Percentiles rank a stretch among this genome's conserved stretches.
Evolutionary conservation across 1,140 invertebrate species (phyloP).

Genomic region (Solen grandis): DNA sequence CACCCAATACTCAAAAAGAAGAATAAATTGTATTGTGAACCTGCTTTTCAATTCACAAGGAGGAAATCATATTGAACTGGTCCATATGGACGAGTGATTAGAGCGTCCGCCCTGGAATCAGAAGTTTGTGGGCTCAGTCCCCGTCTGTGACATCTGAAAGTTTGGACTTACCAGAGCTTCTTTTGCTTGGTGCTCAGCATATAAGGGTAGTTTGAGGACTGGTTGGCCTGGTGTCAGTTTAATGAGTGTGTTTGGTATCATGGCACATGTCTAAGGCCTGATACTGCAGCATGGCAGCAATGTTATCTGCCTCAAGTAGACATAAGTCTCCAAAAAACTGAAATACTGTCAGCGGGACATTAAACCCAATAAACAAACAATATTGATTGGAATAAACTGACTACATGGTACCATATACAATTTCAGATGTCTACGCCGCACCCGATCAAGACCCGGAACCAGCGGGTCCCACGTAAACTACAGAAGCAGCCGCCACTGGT

Average conservation of each 20-base stretch:
- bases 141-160: background rate
- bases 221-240: background rate
- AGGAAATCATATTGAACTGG: too few relatives aligned
- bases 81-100: background rate
- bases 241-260: background rate
- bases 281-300: background rate
- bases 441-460: constrained; percentile 84
- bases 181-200: background rate
- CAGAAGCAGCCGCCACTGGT: constrained; percentile 61
- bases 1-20: too few relatives aligned
- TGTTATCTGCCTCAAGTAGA: background rate
- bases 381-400: background rate
- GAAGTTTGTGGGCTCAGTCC: background rate
- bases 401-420: constrained; percentile 61
- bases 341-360: background rate
- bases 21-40: too few relatives aligned
- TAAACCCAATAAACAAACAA: background rate
- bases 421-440: constrained; percentile 85
- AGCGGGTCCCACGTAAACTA: constrained; percentile 79
- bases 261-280: background rate
- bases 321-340: background rate
- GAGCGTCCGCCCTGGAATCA: background rate
- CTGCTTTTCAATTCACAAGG: too few relatives aligned
- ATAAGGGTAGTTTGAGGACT: background rate
- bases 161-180: background rate